Conservation (phyloP, 2,888 invertebrate genomes). For the Calameuta pallipes region DNA sequence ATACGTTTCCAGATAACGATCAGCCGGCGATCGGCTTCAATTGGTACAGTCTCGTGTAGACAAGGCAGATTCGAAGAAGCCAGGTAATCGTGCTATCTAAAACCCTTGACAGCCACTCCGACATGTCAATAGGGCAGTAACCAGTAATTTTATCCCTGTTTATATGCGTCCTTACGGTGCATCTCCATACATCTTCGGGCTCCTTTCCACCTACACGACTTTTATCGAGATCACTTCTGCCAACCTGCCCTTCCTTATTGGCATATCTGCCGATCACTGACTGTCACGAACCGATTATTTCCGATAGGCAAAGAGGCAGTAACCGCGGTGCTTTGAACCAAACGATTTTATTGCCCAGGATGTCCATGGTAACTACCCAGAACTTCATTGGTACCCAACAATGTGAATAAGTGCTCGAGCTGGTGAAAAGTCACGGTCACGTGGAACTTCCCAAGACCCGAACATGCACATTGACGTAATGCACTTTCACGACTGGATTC, state of each 20-base stretch:
- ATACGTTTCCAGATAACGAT: constrained; percentile 30
- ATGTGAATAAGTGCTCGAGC: neutral
- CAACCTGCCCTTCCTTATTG: constrained; percentile 43
- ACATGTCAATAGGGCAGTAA: constrained; percentile 45
- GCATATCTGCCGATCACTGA: constrained; percentile 48
- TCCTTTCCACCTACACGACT: constrained; percentile 21
- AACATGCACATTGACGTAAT: neutral
- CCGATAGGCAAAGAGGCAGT: constrained; percentile 32
- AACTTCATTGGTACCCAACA: neutral
- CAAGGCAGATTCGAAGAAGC: constrained; percentile 4
- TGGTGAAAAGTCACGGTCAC: neutral
- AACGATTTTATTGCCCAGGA: constrained; percentile 8
- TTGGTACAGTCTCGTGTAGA: constrained; percentile 19
- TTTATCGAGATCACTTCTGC: constrained; percentile 33
- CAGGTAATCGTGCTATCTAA: constrained; percentile 31
- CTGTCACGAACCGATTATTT: constrained; percentile 41
- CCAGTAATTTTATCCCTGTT: constrained; percentile 39
- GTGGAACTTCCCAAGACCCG: neutral
- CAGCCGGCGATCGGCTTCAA: constrained; percentile 29
- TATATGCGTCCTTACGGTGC: constrained; percentile 32
- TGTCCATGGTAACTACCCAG: neutral
- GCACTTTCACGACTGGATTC: neutral
- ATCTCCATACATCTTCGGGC: constrained; percentile 14
- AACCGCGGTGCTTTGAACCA: constrained; percentile 11
- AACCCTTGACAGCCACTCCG: constrained; percentile 33